Evolutionary conservation across 2,888 invertebrate species (phyloP), one percentile per base, ranked within the genome.

Genomic region (Plutella xylostella): DNA sequence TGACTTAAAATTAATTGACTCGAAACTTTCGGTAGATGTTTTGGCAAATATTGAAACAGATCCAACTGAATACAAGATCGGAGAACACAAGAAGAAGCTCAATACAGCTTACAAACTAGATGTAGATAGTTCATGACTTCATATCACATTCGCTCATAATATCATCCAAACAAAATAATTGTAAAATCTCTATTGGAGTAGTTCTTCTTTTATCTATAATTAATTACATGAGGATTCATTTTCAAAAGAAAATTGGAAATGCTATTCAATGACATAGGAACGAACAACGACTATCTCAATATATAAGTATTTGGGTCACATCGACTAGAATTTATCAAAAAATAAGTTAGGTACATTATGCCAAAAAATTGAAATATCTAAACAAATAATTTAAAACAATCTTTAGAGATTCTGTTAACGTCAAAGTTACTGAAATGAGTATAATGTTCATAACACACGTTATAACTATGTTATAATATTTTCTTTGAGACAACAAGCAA

Each of bases 1-100:
- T 82, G 80, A 80, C 82, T 79, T 80, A 76, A 80, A 82, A 75
- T 71, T 82, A 82, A 82, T 82, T 82, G 80, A 82, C 80, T 72
- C 63, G 63, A 70, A 73, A 67, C 58, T 57, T 63, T 67, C 58
- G 61, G 62, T 61, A 56, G 60, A 63, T 57, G 60, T 60, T 65
- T 74, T 72, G 73, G 74, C 66, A 65, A 68, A 50, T 61, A 66
- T 52, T 55, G 56, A 59, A 64, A 51, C 45, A 52, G 53, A 31
- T 40, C 15, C n/a, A 34, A 37, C 30, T 20, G 14, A 33, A 43
- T 21, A 43, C 43, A 37, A 37, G 25, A 9, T 15, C 11, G 11
- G 25, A 22, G 20, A 15, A n/a, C 21, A 46, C 48, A 55, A 35
- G 40, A 45, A 54, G n/a, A 48, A 46, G 46, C 21, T 40, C 49